phyloP scores from a whole-genome alignment of 2,113 vertebrate species.

The Sapayoa aenigma region DNA sequence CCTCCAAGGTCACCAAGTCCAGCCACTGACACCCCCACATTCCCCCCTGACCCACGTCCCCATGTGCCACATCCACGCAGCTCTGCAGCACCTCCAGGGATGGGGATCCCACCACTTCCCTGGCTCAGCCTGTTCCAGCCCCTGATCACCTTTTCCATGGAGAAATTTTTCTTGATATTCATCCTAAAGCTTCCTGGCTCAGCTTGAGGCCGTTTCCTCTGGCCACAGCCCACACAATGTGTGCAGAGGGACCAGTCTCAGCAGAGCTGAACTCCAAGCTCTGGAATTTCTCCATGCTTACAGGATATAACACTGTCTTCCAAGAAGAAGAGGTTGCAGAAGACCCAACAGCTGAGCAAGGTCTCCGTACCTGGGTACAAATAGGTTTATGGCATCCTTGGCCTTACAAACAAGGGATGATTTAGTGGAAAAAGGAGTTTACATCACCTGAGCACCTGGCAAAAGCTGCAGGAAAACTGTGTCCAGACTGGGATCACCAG shows the following conservation, averaged over 20 bases:
- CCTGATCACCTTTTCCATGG: not conserved
- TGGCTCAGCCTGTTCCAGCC: not conserved
- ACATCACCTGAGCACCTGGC: not conserved
- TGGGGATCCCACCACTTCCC: not conserved
- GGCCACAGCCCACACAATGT: accelerated
- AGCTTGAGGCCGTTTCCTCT: not conserved
- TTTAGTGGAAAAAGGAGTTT: not conserved
- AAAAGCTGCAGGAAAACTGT: not conserved
- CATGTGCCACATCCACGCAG: not conserved
- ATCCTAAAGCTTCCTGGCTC: accelerated
- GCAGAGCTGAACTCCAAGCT: not conserved
- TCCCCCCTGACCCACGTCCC: not conserved
- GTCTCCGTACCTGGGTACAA: not conserved
- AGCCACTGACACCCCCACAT: not conserved
- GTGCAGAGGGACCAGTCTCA: not conserved
- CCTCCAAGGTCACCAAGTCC: not conserved
- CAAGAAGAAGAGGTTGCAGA: not conserved
- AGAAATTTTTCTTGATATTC: not conserved
- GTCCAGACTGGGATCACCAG: not conserved
- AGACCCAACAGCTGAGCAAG: accelerated
- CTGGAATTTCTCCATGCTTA: not conserved
- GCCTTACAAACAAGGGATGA: not conserved
- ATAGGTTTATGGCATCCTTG: not conserved
- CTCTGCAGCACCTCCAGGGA: not conserved
- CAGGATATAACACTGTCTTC: not conserved